These are phyloP conservation scores for Campaea margaritaria DNA, from an alignment of 2,888 invertebrate species.

Conservation along the genomic window DNA sequence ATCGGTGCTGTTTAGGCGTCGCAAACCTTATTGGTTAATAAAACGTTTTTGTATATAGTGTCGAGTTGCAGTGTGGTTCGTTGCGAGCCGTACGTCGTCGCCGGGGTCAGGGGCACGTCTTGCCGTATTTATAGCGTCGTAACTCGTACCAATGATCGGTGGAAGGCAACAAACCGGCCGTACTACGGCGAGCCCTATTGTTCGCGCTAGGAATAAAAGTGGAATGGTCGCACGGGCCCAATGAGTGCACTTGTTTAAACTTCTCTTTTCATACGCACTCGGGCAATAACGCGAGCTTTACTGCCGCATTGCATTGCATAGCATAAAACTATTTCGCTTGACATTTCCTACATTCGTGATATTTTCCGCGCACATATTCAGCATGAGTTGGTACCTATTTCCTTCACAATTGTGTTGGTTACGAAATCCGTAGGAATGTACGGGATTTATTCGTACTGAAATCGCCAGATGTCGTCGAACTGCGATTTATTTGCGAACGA, in stretches of 20 bases:
- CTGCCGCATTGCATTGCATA: slow-evolving; percentile 69
- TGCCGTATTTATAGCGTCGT: slow-evolving; percentile 80
- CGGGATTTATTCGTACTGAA: slow-evolving; percentile 48
- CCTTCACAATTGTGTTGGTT: slow-evolving; percentile 30
- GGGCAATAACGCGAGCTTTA: slow-evolving; percentile 61
- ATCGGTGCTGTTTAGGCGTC: slow-evolving; percentile 35
- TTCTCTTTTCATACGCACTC: slow-evolving; percentile 57
- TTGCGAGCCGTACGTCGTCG: slow-evolving; percentile 49
- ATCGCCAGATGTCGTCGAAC: slow-evolving; percentile 57
- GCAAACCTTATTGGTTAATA: slow-evolving; percentile 26
- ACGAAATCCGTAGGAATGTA: slow-evolving; percentile 36
- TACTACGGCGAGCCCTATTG: slow-evolving; percentile 73
- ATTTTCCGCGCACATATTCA: slow-evolving; percentile 36
- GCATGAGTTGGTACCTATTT: slow-evolving; percentile 1
- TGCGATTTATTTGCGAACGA: slow-evolving; percentile 60
- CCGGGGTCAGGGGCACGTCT: slow-evolving; percentile 78
- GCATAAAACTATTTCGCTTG: slow-evolving; percentile 51
- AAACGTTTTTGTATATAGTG: slow-evolving; percentile 31
- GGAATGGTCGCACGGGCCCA: slow-evolving; percentile 63
- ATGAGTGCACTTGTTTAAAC: slow-evolving; percentile 70
- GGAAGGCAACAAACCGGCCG: slow-evolving; percentile 68
- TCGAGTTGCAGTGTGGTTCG: slow-evolving; percentile 37
- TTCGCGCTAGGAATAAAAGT: slow-evolving; percentile 76
- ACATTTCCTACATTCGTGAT: slow-evolving; percentile 51
- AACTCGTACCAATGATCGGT: slow-evolving; percentile 78